These are phyloP conservation scores for Anticlea derivata DNA, from an alignment of 2,888 invertebrate genomes.

Conservation along the genomic window DNA sequence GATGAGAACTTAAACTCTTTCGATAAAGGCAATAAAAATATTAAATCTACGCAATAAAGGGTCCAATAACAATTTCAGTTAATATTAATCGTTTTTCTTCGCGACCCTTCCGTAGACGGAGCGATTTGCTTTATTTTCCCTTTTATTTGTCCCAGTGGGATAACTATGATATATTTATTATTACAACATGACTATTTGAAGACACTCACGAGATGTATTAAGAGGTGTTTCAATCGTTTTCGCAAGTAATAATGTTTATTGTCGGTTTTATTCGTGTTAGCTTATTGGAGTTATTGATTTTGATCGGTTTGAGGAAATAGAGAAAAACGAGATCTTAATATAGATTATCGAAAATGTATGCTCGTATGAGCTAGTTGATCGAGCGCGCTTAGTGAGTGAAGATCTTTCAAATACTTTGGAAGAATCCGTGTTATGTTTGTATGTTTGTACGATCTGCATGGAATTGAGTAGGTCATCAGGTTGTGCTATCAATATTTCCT, in stretches of 20 bases:
- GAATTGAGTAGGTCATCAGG: no score
- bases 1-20: constrained; percentile 69
- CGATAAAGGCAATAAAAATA: constrained; percentile 72
- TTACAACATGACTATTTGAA: constrained; percentile 70
- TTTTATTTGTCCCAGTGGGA: constrained; percentile 74
- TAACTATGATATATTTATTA: constrained; percentile 83
- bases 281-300: constrained; percentile 25
- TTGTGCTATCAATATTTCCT: no score
- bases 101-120: constrained; percentile 71
- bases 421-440: no score
- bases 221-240: constrained; percentile 55
- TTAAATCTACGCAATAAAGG: constrained; percentile 72
- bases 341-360: no score
- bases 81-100: constrained; percentile 83
- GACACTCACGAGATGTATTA: constrained; percentile 78
- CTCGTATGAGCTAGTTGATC: no score
- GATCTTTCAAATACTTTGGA: no score
- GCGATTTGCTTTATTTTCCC: constrained; percentile 81
- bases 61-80: constrained; percentile 79
- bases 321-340: neutral
- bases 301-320: constrained; percentile 1
- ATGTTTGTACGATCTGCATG: no score
- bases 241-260: constrained; percentile 49
- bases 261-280: constrained; percentile 45
- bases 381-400: no score